These are phyloP conservation scores for Chironomus striatipennis DNA, from an alignment of 1,140 invertebrate species.

Conservation along the genomic window DNA sequence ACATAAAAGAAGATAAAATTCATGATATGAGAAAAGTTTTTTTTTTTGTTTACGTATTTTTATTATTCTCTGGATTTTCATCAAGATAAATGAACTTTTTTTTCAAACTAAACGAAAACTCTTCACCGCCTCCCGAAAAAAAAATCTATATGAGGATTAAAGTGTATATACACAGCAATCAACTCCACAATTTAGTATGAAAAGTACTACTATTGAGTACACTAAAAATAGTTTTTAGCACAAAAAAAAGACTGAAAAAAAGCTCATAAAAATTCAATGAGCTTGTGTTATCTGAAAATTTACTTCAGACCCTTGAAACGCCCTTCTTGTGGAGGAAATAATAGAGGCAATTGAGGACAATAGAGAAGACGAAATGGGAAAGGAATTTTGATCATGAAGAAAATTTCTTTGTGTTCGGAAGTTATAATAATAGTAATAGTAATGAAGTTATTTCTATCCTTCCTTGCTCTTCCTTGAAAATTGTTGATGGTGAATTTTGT, in stretches of 20 bases:
- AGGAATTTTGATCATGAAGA: background rate
- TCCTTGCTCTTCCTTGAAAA: background rate
- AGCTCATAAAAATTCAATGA: conserved; percentile 13
- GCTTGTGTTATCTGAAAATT: background rate
- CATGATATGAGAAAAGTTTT: too few relatives aligned
- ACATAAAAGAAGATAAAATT: too few relatives aligned
- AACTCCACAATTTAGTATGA: too few relatives aligned
- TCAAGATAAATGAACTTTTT: background rate
- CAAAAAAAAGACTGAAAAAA: background rate
- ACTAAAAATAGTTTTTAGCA: too few relatives aligned
- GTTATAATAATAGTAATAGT: background rate
- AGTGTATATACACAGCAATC: too few relatives aligned
- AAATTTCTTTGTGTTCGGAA: background rate
- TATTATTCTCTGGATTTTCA: background rate
- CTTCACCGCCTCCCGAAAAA: background rate
- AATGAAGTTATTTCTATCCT: background rate
- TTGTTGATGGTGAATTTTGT: too few relatives aligned
- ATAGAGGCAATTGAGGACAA: conserved; percentile 6
- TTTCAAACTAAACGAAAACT: background rate
- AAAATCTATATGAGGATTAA: too few relatives aligned
- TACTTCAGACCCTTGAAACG: background rate
- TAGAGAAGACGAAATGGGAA: background rate
- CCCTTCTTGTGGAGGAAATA: background rate
- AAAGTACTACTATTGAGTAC: too few relatives aligned
- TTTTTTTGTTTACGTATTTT: too few relatives aligned